Evolutionary conservation across 2,113 vertebrate genomes (phyloP).

Genomic region (Carlito syrichta): DNA sequence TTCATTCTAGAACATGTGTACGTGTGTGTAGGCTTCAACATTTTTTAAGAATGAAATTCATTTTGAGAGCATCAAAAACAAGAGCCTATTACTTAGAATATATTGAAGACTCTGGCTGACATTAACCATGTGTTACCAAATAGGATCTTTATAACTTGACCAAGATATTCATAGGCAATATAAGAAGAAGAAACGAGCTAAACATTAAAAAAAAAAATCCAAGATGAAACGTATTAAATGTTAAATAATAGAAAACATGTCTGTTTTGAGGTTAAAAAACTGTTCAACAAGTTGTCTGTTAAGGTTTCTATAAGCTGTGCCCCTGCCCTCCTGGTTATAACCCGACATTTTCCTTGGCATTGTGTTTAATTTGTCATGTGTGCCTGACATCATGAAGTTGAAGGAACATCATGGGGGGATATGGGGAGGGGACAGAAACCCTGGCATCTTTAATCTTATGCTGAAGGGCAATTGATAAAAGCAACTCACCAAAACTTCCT

Average conservation of each 20-base stretch:
- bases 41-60: neutral
- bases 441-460: neutral
- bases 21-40: neutral
- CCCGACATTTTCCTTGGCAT: neutral
- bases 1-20: neutral
- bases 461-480: neutral
- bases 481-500: neutral
- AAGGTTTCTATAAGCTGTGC: neutral
- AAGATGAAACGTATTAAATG: constrained; percentile 23
- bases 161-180: neutral
- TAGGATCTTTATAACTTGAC: constrained; percentile 30
- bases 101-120: constrained; percentile 20
- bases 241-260: neutral
- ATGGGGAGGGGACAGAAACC: neutral
- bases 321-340: neutral
- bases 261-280: neutral
- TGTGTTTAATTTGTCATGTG: neutral
- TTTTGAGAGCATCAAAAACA: constrained; percentile 17
- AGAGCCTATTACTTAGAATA: constrained; percentile 37
- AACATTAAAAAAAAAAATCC: neutral
- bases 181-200: constrained; percentile 38
- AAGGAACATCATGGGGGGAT: neutral
- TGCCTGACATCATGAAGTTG: neutral
- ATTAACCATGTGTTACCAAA: neutral
- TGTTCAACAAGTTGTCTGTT: neutral